Evolutionary conservation across 23 tunicate species (phyloP).

Genomic region (Trididemnum nubilum): DNA sequence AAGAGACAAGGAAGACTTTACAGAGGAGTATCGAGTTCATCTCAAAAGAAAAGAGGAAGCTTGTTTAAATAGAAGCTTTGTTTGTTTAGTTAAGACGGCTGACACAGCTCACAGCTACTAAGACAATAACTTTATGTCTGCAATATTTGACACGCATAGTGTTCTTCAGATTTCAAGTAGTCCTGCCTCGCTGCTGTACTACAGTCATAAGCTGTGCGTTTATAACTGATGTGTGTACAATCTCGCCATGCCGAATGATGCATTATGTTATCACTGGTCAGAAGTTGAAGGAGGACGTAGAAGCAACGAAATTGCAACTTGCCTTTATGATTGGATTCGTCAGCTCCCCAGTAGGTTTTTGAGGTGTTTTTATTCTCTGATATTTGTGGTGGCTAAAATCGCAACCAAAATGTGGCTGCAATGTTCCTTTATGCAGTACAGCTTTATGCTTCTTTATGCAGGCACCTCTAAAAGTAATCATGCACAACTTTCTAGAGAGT

Average conservation of each 20-base stretch:
- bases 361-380: no score
- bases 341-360: no score
- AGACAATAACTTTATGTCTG: not conserved
- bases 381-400: no score
- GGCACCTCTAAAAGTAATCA: no score
- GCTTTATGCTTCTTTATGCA: no score
- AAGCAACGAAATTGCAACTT: not conserved
- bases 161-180: not conserved
- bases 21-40: not conserved
- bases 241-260: not conserved
- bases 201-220: no score
- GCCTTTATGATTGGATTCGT: slow-evolving; percentile 5
- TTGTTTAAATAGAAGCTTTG: no score
- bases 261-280: not conserved
- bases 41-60: no score
- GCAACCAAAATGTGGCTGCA: not conserved
- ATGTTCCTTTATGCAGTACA: no score
- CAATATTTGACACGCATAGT: not conserved
- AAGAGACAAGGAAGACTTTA: not conserved
- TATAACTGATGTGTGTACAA: not conserved
- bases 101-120: no score
- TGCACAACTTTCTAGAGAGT: not conserved
- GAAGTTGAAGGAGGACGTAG: not conserved
- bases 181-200: no score
- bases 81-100: no score